phyloP scores from a whole-genome alignment of 2,797 vertebrate species.

The Gallirallus australis region DNA sequence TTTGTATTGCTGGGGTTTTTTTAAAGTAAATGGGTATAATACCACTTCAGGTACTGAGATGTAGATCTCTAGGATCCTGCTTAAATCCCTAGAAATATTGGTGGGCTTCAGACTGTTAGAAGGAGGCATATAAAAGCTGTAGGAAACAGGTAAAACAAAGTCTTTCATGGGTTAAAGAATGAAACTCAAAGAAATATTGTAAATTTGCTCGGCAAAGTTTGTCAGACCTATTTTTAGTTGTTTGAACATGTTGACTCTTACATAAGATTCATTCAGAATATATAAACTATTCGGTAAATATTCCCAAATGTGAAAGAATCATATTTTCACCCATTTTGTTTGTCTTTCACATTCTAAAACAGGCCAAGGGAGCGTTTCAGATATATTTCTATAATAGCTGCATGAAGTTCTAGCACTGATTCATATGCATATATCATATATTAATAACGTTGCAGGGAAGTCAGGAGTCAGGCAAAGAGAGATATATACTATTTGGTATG shows the following conservation, averaged over 20 bases:
- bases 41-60: background rate
- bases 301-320: slow-evolving; percentile 57
- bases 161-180: slow-evolving; percentile 21
- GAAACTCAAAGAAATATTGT: background rate
- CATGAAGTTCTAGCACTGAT: background rate
- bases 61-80: background rate
- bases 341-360: slow-evolving; percentile 58
- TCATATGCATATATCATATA: background rate
- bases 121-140: background rate
- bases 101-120: background rate
- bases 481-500: background rate
- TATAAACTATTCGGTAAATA: slow-evolving; percentile 72
- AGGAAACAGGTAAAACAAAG: background rate
- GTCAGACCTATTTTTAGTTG: slow-evolving; percentile 69
- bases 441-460: background rate
- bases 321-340: slow-evolving; percentile 62
- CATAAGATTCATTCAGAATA: slow-evolving; percentile 71
- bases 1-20: background rate
- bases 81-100: background rate
- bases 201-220: slow-evolving; percentile 42
- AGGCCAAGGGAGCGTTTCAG: background rate
- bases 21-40: background rate
- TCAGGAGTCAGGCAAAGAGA: background rate
- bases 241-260: slow-evolving; percentile 76
- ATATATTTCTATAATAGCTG: background rate